These are phyloP conservation scores for Thecophora atra DNA, from an alignment of 2,888 invertebrate species.

Conservation along the genomic window DNA sequence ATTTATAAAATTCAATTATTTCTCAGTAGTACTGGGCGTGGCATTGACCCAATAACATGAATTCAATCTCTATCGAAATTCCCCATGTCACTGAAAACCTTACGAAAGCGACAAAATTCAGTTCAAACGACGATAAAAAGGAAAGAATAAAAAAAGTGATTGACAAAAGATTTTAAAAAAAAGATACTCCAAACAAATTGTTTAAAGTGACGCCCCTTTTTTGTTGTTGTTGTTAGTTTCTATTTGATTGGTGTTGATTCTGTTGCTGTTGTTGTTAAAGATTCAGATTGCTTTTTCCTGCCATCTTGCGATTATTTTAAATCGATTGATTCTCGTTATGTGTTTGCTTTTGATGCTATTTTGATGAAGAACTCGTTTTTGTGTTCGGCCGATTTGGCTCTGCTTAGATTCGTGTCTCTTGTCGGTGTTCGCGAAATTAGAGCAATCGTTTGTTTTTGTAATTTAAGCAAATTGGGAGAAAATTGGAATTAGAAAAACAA, in stretches of 20 bases:
- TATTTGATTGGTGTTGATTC: background rate
- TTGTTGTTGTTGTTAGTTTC: constrained; percentile 3
- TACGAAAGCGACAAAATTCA: constrained; percentile 7
- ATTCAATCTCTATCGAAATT: background rate
- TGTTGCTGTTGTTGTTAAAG: constrained; percentile 1
- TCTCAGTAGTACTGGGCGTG: no score
- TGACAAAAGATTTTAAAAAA: background rate
- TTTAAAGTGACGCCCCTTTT: background rate
- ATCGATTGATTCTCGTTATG: constrained; percentile 2
- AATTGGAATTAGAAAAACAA: constrained; percentile 30
- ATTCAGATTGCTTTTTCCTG: background rate
- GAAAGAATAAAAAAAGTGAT: background rate
- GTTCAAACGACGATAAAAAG: background rate
- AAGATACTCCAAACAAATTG: constrained; percentile 19
- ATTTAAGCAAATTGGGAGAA: constrained; percentile 34
- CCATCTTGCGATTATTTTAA: background rate
- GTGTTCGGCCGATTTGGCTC: background rate
- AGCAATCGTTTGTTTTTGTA: constrained; percentile 24
- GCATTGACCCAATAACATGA: background rate
- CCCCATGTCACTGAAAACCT: constrained; percentile 17
- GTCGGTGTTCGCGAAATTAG: background rate
- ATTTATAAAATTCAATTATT: no score
- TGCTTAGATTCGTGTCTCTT: background rate
- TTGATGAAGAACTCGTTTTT: background rate
- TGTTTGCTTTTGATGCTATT: no score